A percentile compares a stretch with the other conserved stretches of the same genome.
Evolutionary conservation across 2,113 vertebrate genomes (phyloP).

Genomic region (Sus scrofa): DNA sequence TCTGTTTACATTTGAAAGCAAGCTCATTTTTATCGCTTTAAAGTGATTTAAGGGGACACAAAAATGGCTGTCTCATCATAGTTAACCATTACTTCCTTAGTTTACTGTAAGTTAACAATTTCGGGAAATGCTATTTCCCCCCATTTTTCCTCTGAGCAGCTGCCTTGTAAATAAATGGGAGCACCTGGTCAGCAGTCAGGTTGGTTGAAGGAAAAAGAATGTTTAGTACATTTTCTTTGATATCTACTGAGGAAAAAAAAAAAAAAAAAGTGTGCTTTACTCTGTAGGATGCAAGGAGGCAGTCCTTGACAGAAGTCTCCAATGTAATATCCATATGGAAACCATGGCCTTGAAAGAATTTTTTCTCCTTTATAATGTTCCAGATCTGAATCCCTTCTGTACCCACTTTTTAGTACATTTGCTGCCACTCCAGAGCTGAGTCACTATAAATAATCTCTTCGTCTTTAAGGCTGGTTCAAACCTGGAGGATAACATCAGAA

Average conservation of each 20-base stretch:
- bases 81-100: not conserved
- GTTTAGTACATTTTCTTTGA: not conserved
- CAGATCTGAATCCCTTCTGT: not conserved
- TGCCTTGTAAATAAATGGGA: constrained; percentile 14
- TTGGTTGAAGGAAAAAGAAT: not conserved
- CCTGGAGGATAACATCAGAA: not conserved
- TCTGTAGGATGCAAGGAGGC: not conserved
- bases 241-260: not conserved
- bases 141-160: not conserved
- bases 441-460: not conserved
- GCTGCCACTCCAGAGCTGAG: not conserved
- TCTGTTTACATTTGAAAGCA: constrained; percentile 26
- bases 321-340: constrained; percentile 2
- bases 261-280: not conserved
- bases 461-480: not conserved
- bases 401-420: not conserved
- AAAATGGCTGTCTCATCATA: not conserved
- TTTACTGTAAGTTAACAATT: not conserved
- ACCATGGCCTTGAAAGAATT: not conserved
- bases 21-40: constrained; percentile 25
- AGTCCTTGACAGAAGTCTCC: not conserved
- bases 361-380: not conserved
- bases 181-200: not conserved
- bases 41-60: not conserved
- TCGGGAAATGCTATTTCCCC: not conserved